Conservation (phyloP, 2,113 vertebrate species). For the Istiophorus platypterus region DNA sequence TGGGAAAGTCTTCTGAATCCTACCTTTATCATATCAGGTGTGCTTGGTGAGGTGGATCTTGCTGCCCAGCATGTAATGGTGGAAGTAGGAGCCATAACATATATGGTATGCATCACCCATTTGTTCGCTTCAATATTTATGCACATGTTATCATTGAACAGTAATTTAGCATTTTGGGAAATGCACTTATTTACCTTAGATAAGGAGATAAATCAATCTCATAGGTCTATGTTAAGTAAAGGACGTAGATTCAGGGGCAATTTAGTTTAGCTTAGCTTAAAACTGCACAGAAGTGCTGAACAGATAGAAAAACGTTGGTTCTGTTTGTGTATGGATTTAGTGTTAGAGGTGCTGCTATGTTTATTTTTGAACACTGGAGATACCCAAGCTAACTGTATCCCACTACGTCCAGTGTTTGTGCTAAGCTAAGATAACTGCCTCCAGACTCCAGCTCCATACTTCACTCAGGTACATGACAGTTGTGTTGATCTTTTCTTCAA, state of each 20-base stretch:
- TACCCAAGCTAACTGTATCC: background rate
- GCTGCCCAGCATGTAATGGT: constrained; percentile 90
- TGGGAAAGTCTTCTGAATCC: background rate
- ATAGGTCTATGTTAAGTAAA: too few species aligned
- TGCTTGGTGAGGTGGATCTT: constrained; percentile 88
- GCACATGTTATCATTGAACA: background rate
- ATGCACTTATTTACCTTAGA: background rate
- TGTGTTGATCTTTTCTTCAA: background rate
- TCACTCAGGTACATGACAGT: too few species aligned
- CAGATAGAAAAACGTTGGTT: too few species aligned
- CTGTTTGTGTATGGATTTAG: background rate
- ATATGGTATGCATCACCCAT: constrained; percentile 61
- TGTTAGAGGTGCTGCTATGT: background rate
- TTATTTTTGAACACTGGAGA: background rate
- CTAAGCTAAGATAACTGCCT: background rate
- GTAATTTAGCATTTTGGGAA: background rate
- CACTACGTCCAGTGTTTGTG: background rate
- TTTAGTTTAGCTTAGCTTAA: too few species aligned
- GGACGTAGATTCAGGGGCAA: too few species aligned
- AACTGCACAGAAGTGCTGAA: too few species aligned
- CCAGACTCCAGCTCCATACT: background rate
- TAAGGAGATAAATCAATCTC: background rate
- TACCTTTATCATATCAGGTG: constrained; percentile 78
- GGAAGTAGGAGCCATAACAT: constrained; percentile 84
- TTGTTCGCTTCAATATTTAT: background rate